Base-by-base conservation (phyloP, 1,140 invertebrate species). In the Temnothorax curvispinosus region DNA sequence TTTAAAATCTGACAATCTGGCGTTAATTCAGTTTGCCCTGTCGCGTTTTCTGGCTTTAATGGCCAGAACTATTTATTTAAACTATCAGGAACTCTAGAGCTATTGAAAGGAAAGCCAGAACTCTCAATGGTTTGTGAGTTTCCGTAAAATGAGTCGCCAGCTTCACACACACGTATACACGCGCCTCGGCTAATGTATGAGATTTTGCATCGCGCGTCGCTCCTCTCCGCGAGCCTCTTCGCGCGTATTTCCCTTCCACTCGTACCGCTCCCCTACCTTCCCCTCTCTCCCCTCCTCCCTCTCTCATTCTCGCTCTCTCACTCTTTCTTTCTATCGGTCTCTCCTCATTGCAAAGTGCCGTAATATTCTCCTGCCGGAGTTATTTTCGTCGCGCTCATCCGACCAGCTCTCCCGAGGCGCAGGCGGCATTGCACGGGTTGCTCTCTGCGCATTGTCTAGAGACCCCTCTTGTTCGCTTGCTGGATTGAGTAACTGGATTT, bases 351-450 rank as follows among this genome's bases (percentile, higher is more conserved):
- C 82, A 88, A 91, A 92, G 90, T 92, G 91, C 91, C 90, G 90
- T 91, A 92, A 92, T 92, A 91, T 92, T 92, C 91, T 92, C 88
- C 86, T 91, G 87, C 75, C 80, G 56, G 82, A 84, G 89, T 90
- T 92, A 92, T 92, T 92, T 92, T 92, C 85, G 90, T 92, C 91
- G 77, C 82, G 88, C 86, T 90, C 89, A 72, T 81, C 86, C 88
- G 84, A 90, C 88, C 78, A 80, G 77, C 89, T 90, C 89, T 89
- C 89, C 85, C 89, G 89, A 90, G 11, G 47, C 47, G 85, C 27
- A 27, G 1, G 88, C 88, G 89, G 88, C 85, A 90, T 89, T 75
- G 78, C 88, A 78, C 88, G 85, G 72, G 67, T 75, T 75, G 80
- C 78, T 75, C 89, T 89, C 78, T 64, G 87, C 77, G 88, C 88